Conservation (phyloP, 2,113 vertebrate species). For the Zosterops pallidus region DNA sequence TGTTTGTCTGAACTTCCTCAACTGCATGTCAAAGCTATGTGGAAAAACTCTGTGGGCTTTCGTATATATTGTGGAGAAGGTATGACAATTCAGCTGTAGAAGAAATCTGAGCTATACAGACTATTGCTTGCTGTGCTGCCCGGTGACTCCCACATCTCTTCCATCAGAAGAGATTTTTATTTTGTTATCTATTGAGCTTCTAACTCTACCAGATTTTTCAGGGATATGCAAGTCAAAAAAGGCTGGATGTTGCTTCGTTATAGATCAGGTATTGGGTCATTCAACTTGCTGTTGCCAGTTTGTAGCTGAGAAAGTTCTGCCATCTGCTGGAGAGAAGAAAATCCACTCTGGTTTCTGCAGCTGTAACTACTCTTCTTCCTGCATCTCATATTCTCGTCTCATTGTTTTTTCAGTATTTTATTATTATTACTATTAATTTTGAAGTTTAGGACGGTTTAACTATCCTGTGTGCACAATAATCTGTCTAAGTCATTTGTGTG, state of each 20-base stretch:
- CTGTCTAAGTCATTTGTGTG: neutral
- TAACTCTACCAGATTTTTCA: neutral
- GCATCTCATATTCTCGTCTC: neutral
- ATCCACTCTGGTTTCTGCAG: neutral
- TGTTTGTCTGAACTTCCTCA: neutral
- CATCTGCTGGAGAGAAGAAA: conserved; percentile 54
- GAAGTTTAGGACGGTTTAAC: neutral
- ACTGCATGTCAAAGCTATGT: neutral
- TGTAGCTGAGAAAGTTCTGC: conserved; percentile 33
- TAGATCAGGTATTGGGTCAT: neutral
- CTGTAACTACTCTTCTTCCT: neutral
- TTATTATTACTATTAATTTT: neutral
- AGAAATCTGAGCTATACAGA: neutral
- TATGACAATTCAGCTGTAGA: neutral
- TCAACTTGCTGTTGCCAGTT: neutral
- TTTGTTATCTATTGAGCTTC: neutral
- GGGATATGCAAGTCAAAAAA: neutral
- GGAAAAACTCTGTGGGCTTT: neutral
- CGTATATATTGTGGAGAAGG: fast-evolving
- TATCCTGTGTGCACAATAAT: neutral
- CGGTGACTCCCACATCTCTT: neutral
- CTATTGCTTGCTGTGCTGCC: neutral
- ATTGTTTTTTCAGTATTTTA: neutral
- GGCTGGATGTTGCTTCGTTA: neutral
- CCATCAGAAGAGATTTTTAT: neutral